Base-by-base conservation (phyloP, 1,140 invertebrate genomes). In the Bombus vancouverensis region DNA sequence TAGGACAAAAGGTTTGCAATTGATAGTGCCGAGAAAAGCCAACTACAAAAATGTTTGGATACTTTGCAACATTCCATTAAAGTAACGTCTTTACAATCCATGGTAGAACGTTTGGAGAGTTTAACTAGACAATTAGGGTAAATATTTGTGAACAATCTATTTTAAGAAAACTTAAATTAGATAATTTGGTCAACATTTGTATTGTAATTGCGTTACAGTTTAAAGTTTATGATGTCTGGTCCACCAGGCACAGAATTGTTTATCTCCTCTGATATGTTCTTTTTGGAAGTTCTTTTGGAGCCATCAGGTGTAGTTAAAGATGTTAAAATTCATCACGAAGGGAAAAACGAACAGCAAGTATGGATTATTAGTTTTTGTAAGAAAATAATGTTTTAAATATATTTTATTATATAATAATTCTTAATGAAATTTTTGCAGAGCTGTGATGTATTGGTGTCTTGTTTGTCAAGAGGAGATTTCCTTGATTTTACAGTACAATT, bases 211-310 rank as follows among this genome's bases (percentile, higher is more conserved):
- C 88, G 81, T 95, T 96, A 89, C 93, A 98, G 97, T 22, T 96
- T 98, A 89, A 97, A 97, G 93, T 98, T 98, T 94, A 97, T 97
- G 91, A 96, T 97, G 87, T 95, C 96, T 80, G 97, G 97, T 80
- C 96, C 96, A 92, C 96, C 96, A 88, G 97, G 96, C 68, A 97
- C 97, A 62, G 97, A 98, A 93, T 96, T 98, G 86, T 99, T 99
- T 91, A 99, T 99, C 94, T 98, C 98, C 42, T 99, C 98, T 1
- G 98, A 99, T 93, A 99, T 99, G 98, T 99, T 99, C 94, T 99
- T 98, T 94, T 96, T 99, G 87, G 98, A 99, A 96, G 97, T 99
- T 86, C 93, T 98, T 59, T 95, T 99, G 53, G 98, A 99, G 92
- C 95, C 96, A 1, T 97, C 96, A 82, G 98, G 98, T 68, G 96